These are phyloP conservation scores for Pangasianodon gigas DNA, from an alignment of 2,113 vertebrate genomes.

Conservation along the genomic window DNA sequence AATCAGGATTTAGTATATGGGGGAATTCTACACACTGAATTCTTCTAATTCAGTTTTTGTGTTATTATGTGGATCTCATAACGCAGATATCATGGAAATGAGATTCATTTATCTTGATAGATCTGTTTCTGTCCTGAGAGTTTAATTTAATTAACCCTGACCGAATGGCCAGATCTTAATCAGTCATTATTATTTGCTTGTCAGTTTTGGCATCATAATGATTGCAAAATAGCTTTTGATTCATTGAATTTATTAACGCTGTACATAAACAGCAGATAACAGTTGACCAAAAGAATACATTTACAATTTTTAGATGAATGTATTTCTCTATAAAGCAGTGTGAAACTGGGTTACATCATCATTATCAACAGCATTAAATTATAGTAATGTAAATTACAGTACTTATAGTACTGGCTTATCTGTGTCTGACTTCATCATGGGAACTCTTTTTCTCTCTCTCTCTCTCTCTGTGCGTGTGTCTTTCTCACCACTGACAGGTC, in stretches of 20 bases:
- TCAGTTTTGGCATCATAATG: not conserved
- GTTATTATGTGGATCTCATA: not conserved
- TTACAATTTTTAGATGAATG: not conserved
- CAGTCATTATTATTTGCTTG: not conserved
- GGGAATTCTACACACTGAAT: not conserved
- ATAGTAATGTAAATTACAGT: no score
- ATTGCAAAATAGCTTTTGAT: not conserved
- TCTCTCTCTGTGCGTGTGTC: not conserved
- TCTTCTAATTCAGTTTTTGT: not conserved
- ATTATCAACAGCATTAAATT: not conserved
- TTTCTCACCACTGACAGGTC: constrained; percentile 41
- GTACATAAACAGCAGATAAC: not conserved
- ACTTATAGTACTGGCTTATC: not conserved
- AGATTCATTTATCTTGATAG: not conserved
- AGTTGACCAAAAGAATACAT: not conserved
- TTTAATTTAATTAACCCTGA: not conserved
- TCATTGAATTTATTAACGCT: not conserved
- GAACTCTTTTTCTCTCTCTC: not conserved
- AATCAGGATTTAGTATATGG: not conserved
- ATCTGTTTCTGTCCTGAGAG: not conserved
- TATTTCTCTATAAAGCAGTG: not conserved
- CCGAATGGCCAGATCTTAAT: not conserved
- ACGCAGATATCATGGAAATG: not conserved
- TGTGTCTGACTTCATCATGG: not conserved
- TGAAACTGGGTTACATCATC: not conserved